phyloP scores from a whole-genome alignment of 2,113 vertebrate genomes.

The Nibea albiflora region DNA sequence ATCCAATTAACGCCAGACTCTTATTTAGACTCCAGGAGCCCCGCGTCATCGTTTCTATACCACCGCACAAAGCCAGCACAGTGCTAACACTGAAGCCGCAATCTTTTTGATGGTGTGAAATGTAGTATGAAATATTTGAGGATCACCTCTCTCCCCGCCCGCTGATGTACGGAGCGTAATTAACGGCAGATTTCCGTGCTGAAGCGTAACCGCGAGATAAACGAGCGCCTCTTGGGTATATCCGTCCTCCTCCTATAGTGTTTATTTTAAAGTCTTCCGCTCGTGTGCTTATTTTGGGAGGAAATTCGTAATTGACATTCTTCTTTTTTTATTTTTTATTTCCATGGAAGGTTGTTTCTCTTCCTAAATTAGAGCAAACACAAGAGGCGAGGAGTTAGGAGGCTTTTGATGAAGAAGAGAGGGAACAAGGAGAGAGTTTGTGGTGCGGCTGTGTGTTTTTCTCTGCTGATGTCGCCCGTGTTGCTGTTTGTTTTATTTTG shows the following conservation, averaged over 20 bases:
- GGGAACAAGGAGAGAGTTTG: neutral
- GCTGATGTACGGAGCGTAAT: conserved; percentile 21
- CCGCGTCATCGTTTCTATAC: conserved; percentile 34
- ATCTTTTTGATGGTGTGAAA: conserved; percentile 47
- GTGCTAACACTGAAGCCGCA: neutral
- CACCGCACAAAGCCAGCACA: neutral
- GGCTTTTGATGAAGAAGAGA: conserved; percentile 40
- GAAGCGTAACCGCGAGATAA: conserved; percentile 35
- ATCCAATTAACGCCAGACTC: conserved; percentile 62
- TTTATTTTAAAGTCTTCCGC: neutral
- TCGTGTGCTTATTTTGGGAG: conserved; percentile 26
- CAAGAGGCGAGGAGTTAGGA: conserved; percentile 18
- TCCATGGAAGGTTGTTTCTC: neutral
- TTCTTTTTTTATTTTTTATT: conserved; percentile 26
- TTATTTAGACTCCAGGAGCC: conserved; percentile 11
- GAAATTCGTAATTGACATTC: conserved; percentile 50
- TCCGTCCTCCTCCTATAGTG: conserved; percentile 1
- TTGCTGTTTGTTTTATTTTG: conserved; percentile 36
- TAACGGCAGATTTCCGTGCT: conserved; percentile 27
- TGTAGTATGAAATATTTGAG: conserved; percentile 35
- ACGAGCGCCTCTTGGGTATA: conserved; percentile 5
- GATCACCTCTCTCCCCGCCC: conserved; percentile 13
- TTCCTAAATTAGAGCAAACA: conserved; percentile 52
- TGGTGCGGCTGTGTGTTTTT: conserved; percentile 35
- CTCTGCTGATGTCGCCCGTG: neutral